phyloP scores from a whole-genome alignment of 1,140 invertebrate genomes.

The Drosophila pectinifera region DNA sequence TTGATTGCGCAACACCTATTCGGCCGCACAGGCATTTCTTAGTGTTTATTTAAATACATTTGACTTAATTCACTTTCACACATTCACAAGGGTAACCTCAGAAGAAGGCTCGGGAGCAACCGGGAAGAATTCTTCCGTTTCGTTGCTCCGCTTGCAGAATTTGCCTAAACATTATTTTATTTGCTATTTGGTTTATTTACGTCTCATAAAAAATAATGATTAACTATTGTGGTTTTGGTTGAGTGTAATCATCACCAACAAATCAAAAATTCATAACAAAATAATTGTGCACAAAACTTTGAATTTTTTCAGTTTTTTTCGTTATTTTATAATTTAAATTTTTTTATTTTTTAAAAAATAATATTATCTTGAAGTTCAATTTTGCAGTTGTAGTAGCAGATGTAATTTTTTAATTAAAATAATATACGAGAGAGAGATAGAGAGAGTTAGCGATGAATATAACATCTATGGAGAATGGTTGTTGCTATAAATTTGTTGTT shows the following conservation, averaged over 20 bases:
- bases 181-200: constrained; percentile 73
- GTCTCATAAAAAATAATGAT: constrained; percentile 47
- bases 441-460: constrained; percentile 84
- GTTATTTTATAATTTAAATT: constrained; percentile 83
- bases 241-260: constrained; percentile 19
- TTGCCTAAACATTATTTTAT: constrained; percentile 51
- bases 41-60: constrained; percentile 55
- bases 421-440: constrained; percentile 85
- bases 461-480: constrained; percentile 85
- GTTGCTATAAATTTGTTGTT: constrained; percentile 80
- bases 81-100: constrained; percentile 14
- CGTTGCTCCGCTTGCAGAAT: constrained; percentile 8
- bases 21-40: constrained; percentile 36
- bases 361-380: constrained; percentile 84
- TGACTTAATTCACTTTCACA: constrained; percentile 43
- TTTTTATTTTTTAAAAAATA: constrained; percentile 84
- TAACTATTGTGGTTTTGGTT: constrained; percentile 42
- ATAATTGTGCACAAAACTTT: constrained; percentile 62
- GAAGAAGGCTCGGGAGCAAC: constrained; percentile 3
- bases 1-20: constrained; percentile 23
- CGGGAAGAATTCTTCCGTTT: constrained; percentile 8
- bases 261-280: constrained; percentile 74
- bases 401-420: constrained; percentile 84
- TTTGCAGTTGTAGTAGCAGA: constrained; percentile 83
- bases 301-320: constrained; percentile 73